Evolutionary conservation across 2,888 invertebrate genomes (phyloP), one percentile per base, ranked within the genome.

Genomic region (Nemurella pictetii): DNA sequence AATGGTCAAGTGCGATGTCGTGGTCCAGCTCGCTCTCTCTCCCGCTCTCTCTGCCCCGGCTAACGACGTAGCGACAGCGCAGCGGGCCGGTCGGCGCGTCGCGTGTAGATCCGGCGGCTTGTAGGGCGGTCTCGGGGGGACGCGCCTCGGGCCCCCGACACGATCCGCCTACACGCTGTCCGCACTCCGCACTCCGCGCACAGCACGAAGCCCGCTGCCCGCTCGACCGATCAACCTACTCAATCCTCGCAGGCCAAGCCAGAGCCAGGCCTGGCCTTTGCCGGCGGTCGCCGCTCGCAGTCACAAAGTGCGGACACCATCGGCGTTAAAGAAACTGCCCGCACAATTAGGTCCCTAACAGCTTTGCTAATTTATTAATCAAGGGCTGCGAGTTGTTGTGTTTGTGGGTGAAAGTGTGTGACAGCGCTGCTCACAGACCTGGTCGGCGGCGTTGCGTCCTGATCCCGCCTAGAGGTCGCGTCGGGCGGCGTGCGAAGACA

Each of bases 51-150:
- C 3, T 12, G 27, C 12, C 75, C 26, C n/a, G 12, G 75, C 28
- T 75, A 75, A 75, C 75, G 75, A 75, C 12, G 3, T 20, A 55
- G 75, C 75, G 26, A 75, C 75, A 75, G 27, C 27, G 15, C 20
- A 4, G 74, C 9, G 4, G 26, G 3, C 74, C 7, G 75, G 75
- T 7, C 27, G 0, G 75, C 9, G 26, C 28, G 26, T 28, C 9
- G 28, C 75, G 75, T 28, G 75, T n/a, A 75, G 75, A 75, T 75
- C 75, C 75, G 27, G 75, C 15, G 75, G 75, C 75, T 15, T 75
- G 75, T 75, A 27, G 26, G 26, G 25, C 7, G 4, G 75, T 26
- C 28, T 26, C 75, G 25, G 27, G 28, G 75, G 28, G 27, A 75
- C 75, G 75, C 12, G 26, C 75, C 75, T 26, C 9, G 9, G 75